Evolutionary conservation across 2,797 vertebrate genomes (phyloP).

Genomic region (Potorous gilbertii): DNA sequence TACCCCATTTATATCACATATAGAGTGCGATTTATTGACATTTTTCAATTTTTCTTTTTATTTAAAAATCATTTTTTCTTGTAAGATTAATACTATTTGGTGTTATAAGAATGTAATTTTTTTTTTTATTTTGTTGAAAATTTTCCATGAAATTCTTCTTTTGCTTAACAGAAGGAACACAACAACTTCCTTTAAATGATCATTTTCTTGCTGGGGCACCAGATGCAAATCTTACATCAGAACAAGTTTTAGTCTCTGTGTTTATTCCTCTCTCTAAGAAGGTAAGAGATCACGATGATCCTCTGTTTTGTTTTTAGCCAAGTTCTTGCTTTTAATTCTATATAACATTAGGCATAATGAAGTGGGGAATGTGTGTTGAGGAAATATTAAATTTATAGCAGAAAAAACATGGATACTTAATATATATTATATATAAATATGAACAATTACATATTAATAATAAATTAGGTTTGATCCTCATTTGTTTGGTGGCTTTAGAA

Average conservation of each 20-base stretch:
- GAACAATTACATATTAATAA: background rate
- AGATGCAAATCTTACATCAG: constrained; percentile 82
- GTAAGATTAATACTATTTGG: background rate
- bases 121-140: background rate
- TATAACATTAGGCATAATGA: background rate
- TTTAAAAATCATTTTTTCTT: constrained; percentile 40
- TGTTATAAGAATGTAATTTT: constrained; percentile 16
- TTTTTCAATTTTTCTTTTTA: constrained; percentile 29
- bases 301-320: background rate
- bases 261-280: constrained; percentile 85
- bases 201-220: constrained; percentile 86
- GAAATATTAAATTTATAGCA: constrained; percentile 6
- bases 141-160: constrained; percentile 10
- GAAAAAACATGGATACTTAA: background rate
- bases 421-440: constrained; percentile 3
- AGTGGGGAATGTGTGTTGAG: background rate
- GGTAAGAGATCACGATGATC: constrained; percentile 69
- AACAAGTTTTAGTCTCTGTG: constrained; percentile 84
- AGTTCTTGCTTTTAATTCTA: constrained; percentile 27
- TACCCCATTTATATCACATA: background rate
- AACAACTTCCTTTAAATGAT: constrained; percentile 84
- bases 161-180: constrained; percentile 52
- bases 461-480: background rate
- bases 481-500: background rate
- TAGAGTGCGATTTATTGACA: background rate